A percentile compares a stretch with the other conserved stretches of the same genome.
Evolutionary conservation across 2,797 vertebrate species (phyloP).

Genomic region (Lemur catta): DNA sequence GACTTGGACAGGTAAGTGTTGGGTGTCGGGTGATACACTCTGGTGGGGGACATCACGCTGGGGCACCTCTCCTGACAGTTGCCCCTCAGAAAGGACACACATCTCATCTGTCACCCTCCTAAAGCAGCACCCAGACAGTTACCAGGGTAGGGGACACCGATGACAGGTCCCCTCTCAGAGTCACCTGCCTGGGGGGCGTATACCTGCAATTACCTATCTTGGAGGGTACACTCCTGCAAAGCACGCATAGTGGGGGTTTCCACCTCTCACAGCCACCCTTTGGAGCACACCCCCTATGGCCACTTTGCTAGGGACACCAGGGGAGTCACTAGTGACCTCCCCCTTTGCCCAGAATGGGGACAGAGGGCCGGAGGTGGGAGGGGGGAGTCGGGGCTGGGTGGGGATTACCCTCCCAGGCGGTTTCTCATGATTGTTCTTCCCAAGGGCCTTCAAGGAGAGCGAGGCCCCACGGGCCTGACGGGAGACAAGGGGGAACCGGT

Average conservation of each 20-base stretch:
- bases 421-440: conserved; percentile 73
- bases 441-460: conserved; percentile 94
- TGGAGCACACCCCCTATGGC: not conserved
- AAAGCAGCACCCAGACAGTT: not conserved
- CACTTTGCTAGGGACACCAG: not conserved
- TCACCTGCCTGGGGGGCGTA: too few relatives aligned
- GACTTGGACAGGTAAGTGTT: conserved; percentile 67
- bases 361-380: not conserved
- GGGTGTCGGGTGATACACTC: not conserved
- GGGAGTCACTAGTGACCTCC: not conserved
- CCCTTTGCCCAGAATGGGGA: not conserved
- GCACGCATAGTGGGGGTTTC: not conserved
- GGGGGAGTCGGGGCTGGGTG: not conserved
- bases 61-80: not conserved
- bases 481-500: conserved; percentile 96
- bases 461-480: conserved; percentile 86
- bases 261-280: not conserved
- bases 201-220: not conserved
- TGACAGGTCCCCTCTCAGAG: not conserved
- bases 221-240: not conserved
- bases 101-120: not conserved
- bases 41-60: not conserved
- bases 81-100: not conserved
- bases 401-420: not conserved
- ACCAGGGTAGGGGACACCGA: not conserved